Evolutionary conservation across 2,113 vertebrate species (phyloP), one percentile per base, ranked within the genome.

Genomic region (Paralichthys olivaceus): DNA sequence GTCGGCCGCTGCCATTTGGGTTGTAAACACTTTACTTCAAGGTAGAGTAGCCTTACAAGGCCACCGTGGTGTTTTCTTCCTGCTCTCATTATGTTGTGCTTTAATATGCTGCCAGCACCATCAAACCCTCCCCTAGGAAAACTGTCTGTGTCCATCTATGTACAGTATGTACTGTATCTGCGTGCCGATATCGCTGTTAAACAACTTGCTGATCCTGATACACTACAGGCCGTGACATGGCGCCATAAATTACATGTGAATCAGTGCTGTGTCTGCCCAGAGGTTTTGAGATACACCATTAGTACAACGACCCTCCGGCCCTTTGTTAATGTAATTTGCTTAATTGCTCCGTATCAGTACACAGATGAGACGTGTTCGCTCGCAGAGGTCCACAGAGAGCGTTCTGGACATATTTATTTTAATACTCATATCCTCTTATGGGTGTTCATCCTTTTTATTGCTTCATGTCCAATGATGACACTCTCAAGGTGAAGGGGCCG

Each of bases 281-380:
- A 92, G 94, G 91, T 94, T 81, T 85, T 71, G 84, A 85, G 88
- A 90, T 86, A 80, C 76, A 73, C 84, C 87, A 93, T 94, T 91
- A 91, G 90, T 72, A 53, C 79, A 86, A 90, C 74, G 77, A 84
- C 90, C 90, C 90, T 81, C 62, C 79, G 84, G 88, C 90, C 91
- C 87, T 93, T 93, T 92, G 89, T 93, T 94, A 90, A 80, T 91
- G 87, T 83, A 89, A 93, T 94, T 93, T 93, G 87, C 91, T 91
- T 93, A 94, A 94, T 94, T 93, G 93, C 91, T 87, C 83, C 64
- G 66, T 91, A 93, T 93, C 90, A 84, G 91, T 92, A 65, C 83
- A 86, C 91, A 76, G 82, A 92, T 83, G 88, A 93, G 90, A 91
- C 87, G 72, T 61, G 86, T 86, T 89, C 56, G 84, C 85, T 79